These are phyloP conservation scores for Erynnis tages DNA, from an alignment of 2,888 invertebrate genomes.

Conservation along the genomic window DNA sequence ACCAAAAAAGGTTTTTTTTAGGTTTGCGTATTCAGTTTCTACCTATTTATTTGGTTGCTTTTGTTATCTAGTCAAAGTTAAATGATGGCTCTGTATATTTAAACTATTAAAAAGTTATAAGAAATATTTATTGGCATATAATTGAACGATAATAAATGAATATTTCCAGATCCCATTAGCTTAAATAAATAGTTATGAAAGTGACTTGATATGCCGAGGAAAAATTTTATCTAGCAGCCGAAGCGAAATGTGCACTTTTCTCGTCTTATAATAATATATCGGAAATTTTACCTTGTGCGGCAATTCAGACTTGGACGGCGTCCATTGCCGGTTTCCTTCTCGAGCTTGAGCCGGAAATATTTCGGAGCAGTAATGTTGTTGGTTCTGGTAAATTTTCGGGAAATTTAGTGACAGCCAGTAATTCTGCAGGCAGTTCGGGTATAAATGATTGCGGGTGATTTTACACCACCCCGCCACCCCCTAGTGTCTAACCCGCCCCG, in stretches of 20 bases:
- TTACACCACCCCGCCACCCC: conserved; percentile 67
- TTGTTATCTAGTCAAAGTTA: no score
- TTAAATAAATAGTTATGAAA: conserved; percentile 33
- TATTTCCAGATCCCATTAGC: conserved; percentile 3
- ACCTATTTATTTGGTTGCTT: no score
- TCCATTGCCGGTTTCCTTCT: conserved; percentile 36
- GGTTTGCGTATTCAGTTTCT: no score
- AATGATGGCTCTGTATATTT: no score
- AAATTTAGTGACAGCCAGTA: conserved; percentile 74
- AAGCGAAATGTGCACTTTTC: conserved; percentile 47
- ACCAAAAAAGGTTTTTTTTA: no score
- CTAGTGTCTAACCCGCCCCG: conserved; percentile 58
- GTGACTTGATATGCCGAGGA: conserved; percentile 42
- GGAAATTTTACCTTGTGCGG: conserved; percentile 38
- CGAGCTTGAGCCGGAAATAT: conserved; percentile 19
- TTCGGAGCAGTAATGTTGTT: conserved; percentile 38
- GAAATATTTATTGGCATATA: no score
- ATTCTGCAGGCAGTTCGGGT: conserved; percentile 80
- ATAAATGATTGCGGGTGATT: conserved; percentile 82
- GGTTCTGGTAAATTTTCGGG: conserved; percentile 45
- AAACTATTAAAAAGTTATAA: no score
- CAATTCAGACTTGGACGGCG: conserved; percentile 14
- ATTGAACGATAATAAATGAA: no score
- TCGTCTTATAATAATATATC: conserved; percentile 45
- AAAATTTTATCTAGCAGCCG: conserved; percentile 44